Conservation (phyloP, 2,797 vertebrate species). For the Falco rusticolus region DNA sequence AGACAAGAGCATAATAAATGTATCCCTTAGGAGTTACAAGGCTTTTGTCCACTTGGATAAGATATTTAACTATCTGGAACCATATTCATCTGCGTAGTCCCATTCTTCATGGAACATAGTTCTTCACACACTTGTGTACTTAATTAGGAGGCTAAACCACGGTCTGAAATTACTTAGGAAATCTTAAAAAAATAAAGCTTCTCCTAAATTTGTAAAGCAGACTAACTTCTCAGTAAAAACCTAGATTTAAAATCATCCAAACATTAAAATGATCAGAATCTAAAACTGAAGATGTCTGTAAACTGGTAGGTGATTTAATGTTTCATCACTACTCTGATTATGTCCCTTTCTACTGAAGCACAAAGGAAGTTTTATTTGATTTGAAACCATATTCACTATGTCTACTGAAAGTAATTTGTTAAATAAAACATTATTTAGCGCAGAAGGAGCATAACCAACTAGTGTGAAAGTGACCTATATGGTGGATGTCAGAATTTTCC, state of each 20-base stretch:
- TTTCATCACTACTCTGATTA: neutral
- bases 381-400: neutral
- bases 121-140: neutral
- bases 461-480: neutral
- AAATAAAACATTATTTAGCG: neutral
- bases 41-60: neutral
- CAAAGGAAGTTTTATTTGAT: neutral
- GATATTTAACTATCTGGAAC: neutral
- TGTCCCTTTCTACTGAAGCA: neutral
- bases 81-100: neutral
- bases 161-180: neutral
- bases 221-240: neutral
- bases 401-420: neutral
- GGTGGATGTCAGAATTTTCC: neutral
- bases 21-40: neutral
- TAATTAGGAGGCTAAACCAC: neutral
- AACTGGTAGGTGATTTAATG: neutral
- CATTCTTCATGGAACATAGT: neutral
- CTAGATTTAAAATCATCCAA: neutral
- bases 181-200: neutral
- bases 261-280: neutral
- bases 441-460: neutral
- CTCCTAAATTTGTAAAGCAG: neutral
- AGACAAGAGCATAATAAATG: neutral
- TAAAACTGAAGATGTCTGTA: neutral